Base-by-base conservation (phyloP, 2,113 vertebrate species). In the Petromus typicus region DNA sequence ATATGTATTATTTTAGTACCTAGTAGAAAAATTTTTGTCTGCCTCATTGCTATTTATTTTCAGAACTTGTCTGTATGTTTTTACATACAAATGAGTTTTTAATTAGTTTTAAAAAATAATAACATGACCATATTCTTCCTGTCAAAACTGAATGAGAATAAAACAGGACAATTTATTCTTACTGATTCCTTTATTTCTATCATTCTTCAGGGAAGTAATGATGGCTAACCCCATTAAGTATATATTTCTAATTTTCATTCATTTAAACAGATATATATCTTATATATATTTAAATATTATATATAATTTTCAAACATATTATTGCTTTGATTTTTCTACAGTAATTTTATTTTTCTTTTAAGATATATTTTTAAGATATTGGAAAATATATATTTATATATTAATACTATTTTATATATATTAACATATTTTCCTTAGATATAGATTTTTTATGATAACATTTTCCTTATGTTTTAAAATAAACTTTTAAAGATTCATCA, bases 221-320 rank as follows among this genome's bases (percentile, higher is more conserved):
- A 80, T 51, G 27, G 20, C 34, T 91, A 51, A 81, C 43, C 71
- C 17, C 37, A 81, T 40, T 76, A 27, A 69, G 13, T 85, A 7
- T 45, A 30, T 81, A 34, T 89, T 90, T 93, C 45, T 64, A 90
- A 54, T 43, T 66, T 57, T 91, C 34, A 57, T 69, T 91, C 85
- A 45, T 48, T 45, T 88, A 81, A 66, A 23, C 12, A n/a, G 86
- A 48, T 45, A 48, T 32, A 14, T 14, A 51, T 32, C 11, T 48
- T 32, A 48, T 56, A 64, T 25, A 51, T 8, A 79, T 69, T 78
- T 76, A 54, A 75, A 71, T 56, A 64, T 27, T n/a, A n/a, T n/a
- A n/a, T n/a, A n/a, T n/a, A n/a, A 88, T 78, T 64, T 56, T 9
- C 67, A 73, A 69, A n/a, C 20, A 82, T 43, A 67, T 0, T 67